Conservation (phyloP, 2,797 vertebrate species). For the Neosilurus mollespiculum region DNA sequence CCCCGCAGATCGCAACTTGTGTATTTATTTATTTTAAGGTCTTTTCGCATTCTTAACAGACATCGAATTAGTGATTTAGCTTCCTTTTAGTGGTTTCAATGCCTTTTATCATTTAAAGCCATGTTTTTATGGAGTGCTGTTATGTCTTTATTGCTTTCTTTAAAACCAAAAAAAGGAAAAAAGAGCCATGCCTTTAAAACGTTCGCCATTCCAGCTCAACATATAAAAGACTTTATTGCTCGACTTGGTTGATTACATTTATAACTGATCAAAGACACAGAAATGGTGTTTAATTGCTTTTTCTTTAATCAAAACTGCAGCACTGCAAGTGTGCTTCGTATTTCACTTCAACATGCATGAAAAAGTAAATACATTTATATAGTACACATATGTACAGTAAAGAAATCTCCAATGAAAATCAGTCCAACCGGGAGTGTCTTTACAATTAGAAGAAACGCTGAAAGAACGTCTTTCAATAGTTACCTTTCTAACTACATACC, state of each 20-base stretch:
- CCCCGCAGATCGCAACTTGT: background rate
- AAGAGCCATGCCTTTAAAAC: background rate
- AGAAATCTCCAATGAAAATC: constrained; percentile 67
- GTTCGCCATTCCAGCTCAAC: constrained; percentile 3
- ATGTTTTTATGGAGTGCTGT: background rate
- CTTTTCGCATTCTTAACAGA: background rate
- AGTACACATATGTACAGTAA: constrained; percentile 82
- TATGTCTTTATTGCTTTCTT: background rate
- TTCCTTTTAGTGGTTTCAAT: background rate
- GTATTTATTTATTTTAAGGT: background rate
- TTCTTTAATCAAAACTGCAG: constrained; percentile 81
- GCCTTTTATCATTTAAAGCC: background rate
- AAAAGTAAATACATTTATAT: constrained; percentile 83
- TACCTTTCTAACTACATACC: constrained; percentile 28
- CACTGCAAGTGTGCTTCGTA: constrained; percentile 79
- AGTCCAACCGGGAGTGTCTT: constrained; percentile 73
- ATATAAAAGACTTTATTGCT: constrained; percentile 29
- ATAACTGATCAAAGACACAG: constrained; percentile 35
- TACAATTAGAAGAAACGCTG: constrained; percentile 40
- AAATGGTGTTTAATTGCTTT: constrained; percentile 65
- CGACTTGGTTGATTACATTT: constrained; percentile 20
- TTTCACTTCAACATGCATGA: constrained; percentile 83
- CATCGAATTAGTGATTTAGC: background rate
- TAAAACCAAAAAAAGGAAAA: background rate
- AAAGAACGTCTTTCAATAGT: constrained; percentile 32